Conservation (phyloP, 2,888 invertebrate species). For the Sturmia bella region DNA sequence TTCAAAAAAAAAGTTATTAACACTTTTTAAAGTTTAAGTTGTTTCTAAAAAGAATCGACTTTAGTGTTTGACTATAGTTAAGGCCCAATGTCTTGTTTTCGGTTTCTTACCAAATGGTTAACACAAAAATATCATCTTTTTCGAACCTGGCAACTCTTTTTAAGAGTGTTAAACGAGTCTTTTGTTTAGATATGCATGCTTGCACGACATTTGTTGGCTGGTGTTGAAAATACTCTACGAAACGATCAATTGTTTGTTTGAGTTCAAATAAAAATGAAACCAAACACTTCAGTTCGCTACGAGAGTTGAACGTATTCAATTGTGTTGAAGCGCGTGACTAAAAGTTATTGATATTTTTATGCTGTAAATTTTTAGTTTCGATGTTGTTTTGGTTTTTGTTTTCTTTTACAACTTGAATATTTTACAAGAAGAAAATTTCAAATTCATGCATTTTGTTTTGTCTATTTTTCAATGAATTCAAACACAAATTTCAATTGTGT, state of each 20-base stretch:
- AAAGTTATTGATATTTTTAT: constrained; percentile 35
- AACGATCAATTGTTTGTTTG: constrained; percentile 64
- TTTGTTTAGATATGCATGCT: background rate
- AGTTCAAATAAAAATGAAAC: constrained; percentile 51
- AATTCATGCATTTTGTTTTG: constrained; percentile 11
- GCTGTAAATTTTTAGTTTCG: constrained; percentile 46
- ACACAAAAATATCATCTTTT: too few species aligned
- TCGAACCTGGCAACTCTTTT: background rate
- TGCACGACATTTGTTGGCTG: constrained; percentile 18
- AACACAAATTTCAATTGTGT: constrained; percentile 5
- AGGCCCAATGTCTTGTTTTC: too few species aligned
- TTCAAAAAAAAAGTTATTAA: too few species aligned
- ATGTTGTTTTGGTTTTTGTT: constrained; percentile 1
- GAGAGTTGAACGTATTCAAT: constrained; percentile 77
- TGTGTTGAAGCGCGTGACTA: constrained; percentile 68
- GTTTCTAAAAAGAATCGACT: too few species aligned
- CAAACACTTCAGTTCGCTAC: constrained; percentile 75
- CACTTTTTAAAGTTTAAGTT: too few species aligned
- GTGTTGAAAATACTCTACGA: constrained; percentile 57
- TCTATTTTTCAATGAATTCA: constrained; percentile 21
- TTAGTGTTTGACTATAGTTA: too few species aligned
- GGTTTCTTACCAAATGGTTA: too few species aligned
- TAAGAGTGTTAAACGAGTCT: constrained; percentile 20
- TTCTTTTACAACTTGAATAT: constrained; percentile 44
- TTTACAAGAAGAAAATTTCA: constrained; percentile 30